phyloP scores from a whole-genome alignment of 2,888 invertebrate species.

The Drosophila multiciliata region DNA sequence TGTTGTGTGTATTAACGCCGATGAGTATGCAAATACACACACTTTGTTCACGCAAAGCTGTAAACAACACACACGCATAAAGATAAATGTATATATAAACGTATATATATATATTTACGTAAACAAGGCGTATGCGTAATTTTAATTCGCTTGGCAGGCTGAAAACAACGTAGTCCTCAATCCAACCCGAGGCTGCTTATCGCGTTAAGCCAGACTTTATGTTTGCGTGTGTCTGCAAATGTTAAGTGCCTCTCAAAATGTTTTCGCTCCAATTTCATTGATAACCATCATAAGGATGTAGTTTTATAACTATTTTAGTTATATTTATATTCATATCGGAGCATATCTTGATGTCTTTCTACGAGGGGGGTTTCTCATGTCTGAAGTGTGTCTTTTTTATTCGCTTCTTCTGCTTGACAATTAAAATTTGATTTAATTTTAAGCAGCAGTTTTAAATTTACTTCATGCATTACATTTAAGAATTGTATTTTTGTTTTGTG shows the following conservation, averaged over 20 bases:
- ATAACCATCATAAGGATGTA: not conserved
- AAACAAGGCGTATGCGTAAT: constrained; percentile 73
- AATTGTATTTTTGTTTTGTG: constrained; percentile 13
- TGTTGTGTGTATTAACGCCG: constrained; percentile 63
- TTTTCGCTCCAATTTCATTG: constrained; percentile 33
- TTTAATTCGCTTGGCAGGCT: constrained; percentile 70
- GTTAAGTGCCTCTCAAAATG: constrained; percentile 31
- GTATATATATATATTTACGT: constrained; percentile 16
- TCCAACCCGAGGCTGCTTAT: constrained; percentile 68
- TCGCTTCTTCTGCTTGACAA: too few species aligned
- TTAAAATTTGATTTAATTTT: too few species aligned
- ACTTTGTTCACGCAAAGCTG: constrained; percentile 4
- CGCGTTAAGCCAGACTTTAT: constrained; percentile 48
- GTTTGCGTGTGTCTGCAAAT: constrained; percentile 9
- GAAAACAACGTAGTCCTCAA: constrained; percentile 37
- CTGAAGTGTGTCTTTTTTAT: too few species aligned
- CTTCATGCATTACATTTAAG: not conserved
- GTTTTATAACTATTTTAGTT: not conserved
- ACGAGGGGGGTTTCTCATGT: not conserved
- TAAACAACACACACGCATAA: constrained; percentile 27
- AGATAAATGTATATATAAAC: constrained; percentile 2
- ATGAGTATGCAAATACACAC: constrained; percentile 62
- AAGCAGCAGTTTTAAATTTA: too few species aligned
- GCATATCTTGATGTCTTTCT: not conserved
- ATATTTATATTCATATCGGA: too few species aligned